Percentiles rank a stretch among this genome's conserved stretches.
Evolutionary conservation across 2,113 vertebrate genomes (phyloP).

Genomic region (Macquaria australasica): DNA sequence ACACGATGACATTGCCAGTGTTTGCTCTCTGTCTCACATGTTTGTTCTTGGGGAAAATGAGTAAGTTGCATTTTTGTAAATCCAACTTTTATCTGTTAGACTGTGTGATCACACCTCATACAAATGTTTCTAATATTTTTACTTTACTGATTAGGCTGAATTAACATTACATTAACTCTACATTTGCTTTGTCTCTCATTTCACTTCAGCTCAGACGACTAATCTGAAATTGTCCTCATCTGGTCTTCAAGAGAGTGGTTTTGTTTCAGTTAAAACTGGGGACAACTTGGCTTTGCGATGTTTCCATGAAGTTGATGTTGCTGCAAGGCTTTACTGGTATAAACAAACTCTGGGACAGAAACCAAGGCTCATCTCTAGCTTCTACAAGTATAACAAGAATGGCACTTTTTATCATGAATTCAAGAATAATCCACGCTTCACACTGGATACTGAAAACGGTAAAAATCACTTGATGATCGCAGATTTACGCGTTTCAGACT

Average conservation of each 20-base stretch:
- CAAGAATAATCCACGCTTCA: conserved; percentile 40
- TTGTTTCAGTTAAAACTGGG: conserved; percentile 33
- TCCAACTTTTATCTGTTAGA: too few relatives aligned
- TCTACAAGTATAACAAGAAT: rapidly evolving
- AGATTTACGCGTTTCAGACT: conserved; percentile 33
- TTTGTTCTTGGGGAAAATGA: background rate
- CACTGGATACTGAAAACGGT: background rate
- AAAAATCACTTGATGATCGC: conserved; percentile 43
- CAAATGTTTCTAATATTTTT: background rate
- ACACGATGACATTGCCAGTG: background rate
- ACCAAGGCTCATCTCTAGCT: conserved; percentile 28
- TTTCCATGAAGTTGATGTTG: background rate
- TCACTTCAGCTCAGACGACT: conserved; percentile 3
- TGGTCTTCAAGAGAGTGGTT: background rate
- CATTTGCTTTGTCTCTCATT: background rate
- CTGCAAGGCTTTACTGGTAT: conserved; percentile 42
- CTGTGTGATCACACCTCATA: background rate
- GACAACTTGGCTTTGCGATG: conserved; percentile 33
- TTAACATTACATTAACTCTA: background rate
- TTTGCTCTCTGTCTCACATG: background rate
- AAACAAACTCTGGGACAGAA: conserved; percentile 58
- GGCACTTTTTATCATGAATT: conserved; percentile 39
- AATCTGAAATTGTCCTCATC: background rate
- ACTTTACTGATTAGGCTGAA: background rate
- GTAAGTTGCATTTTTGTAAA: background rate